These are phyloP conservation scores for Schizopygopsis malacanthus DNA, from an alignment of 2,797 vertebrate genomes.

Conservation along the genomic window DNA sequence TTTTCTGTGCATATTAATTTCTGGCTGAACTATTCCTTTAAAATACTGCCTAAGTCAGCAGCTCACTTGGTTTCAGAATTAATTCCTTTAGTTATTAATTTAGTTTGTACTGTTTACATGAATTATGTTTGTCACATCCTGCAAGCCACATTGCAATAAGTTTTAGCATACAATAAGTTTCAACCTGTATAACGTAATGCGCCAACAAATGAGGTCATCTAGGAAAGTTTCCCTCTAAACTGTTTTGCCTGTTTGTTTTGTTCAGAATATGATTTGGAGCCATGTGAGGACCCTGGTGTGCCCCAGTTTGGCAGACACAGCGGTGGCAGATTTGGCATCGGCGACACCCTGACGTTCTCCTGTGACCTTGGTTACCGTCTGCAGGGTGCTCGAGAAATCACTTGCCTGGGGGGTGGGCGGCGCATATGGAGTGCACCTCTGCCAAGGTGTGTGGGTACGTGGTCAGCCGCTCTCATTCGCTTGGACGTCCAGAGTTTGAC, in stretches of 20 bases:
- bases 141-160: background rate
- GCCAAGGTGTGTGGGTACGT: conserved; percentile 99
- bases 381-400: conserved; percentile 87
- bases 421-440: conserved; percentile 99
- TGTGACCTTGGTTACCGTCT: conserved; percentile 94
- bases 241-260: conserved; percentile 35
- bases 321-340: conserved; percentile 89
- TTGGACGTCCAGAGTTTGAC: conserved; percentile 27
- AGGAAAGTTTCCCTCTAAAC: background rate
- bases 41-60: background rate
- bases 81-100: background rate
- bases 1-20: background rate
- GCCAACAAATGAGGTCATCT: background rate
- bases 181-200: background rate
- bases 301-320: conserved; percentile 88
- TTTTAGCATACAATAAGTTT: background rate
- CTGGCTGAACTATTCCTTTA: background rate
- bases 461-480: conserved; percentile 93
- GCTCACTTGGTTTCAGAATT: background rate
- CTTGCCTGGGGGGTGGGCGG: conserved; percentile 95
- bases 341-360: conserved; percentile 86
- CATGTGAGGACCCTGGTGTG: conserved; percentile 91
- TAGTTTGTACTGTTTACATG: background rate
- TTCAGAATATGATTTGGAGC: conserved; percentile 93
- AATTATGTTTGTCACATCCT: background rate